Evolutionary conservation across 1,140 invertebrate genomes (phyloP), one percentile per base, ranked within the genome.

Genomic region (Potamilus streckersoni): DNA sequence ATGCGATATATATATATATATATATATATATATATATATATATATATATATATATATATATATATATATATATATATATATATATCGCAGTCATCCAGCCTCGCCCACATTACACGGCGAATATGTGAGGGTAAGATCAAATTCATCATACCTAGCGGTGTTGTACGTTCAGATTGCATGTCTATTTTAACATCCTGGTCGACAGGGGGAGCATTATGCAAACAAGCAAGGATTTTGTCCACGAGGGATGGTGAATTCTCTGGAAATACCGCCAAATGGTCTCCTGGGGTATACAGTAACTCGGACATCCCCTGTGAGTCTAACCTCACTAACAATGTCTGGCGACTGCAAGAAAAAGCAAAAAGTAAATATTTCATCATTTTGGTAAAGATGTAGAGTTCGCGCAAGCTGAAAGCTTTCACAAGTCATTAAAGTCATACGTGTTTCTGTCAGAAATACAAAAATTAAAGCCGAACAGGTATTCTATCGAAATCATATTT

Each of bases 241-340:
- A 98, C 96, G n/a, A 97, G 86, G 75, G 95, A 93, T 15, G 89
- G 86, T 62, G 93, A 91, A 89, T 99, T 98, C 73, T 93, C 93
- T 0, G 97, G 94, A 84, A 96, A 95, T 57, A 99, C 95, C 31
- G 96, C 97, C 5, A 98, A 93, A 88, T 99, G 97, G 91, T 99
- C 97, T 0, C 97, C 97, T 0, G 96, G 96, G 71, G 93, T 92
- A 83, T 97, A 98, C 19, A 84, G 81, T 12, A 92, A 79, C 57
- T 88, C 86, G 23, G 61, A 38, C 64, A 79, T 74, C 14, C 78
- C 78, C 13, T 83, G 81, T 20, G 82, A 79, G 60, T 86, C 86
- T 20, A 91, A 74, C 58, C 94, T 92, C 11, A 95, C 88, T 19
- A 94, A 88, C 57, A 95, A 90, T 2, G 94, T 94, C 27, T 91